Evolutionary conservation across 2,797 vertebrate genomes (phyloP), one percentile per base, ranked within the genome.

Genomic region (Melanitta fusca): DNA sequence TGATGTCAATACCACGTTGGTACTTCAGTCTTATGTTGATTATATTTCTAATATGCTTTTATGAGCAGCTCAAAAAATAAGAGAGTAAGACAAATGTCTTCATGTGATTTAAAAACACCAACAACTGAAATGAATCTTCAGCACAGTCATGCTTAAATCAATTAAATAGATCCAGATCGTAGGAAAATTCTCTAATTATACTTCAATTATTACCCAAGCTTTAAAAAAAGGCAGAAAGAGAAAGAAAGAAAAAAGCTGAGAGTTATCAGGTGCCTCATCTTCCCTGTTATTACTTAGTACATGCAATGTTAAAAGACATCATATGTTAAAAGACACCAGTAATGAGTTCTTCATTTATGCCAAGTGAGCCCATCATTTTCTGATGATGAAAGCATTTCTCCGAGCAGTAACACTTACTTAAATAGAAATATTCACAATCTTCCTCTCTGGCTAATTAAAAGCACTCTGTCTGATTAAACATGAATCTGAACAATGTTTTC

Each of bases 391-490:
- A 96, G 94, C 69, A 87, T 89, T 95, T 90, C 72, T 93, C 66
- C 62, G 70, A 95, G 89, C 84, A 95, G 85, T 80, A 93, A 91
- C 83, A 93, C 79, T 88, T 89, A 93, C 83, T 90, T 93, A 89
- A 85, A 95, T 22, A 82, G 70, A 93, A 93, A 94, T 87, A 85
- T 74, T 91, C 91, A 91, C 89, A 70, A 62, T 83, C 71, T 88
- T 71, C 80, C 91, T 81, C 90, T 95, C 79, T 68, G 95, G 82
- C 79, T 97, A 89, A 96, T 91, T 96, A 95, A 95, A 97, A 96
- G 80, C 87, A 96, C 87, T 95, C 1, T 2, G 92, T 95, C 70
- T 96, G 79, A 94, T 68, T 94, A 97, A 95, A 82, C 39, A 34
- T 36, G 56, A 88, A 91, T 68, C 79, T 84, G 78, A 96, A 85